These are phyloP conservation scores for Halichoerus grypus DNA, from an alignment of 2,113 vertebrate species.

Conservation along the genomic window DNA sequence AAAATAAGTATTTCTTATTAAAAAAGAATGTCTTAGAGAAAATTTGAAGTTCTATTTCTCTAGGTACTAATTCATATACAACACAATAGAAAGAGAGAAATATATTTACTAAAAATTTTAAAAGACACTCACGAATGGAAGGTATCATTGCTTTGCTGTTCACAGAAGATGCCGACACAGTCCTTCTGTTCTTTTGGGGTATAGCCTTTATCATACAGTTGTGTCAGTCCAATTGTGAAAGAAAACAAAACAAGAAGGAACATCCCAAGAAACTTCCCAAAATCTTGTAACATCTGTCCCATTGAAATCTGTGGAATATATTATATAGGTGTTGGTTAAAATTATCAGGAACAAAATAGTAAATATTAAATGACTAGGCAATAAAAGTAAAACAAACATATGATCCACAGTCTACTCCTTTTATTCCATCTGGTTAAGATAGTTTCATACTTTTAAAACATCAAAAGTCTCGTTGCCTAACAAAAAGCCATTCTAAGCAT, in stretches of 20 bases:
- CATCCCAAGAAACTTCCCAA: conserved; percentile 98
- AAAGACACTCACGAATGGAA: conserved; percentile 94
- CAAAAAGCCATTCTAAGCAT: background rate
- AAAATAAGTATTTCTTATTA: conserved; percentile 44
- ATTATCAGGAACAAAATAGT: conserved; percentile 50
- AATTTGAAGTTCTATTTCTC: background rate
- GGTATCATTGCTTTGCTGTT: conserved; percentile 96
- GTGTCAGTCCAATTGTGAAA: conserved; percentile 98
- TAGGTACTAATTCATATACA: background rate
- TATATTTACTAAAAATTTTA: background rate
- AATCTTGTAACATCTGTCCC: conserved; percentile 99
- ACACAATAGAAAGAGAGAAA: background rate
- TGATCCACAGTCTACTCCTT: background rate
- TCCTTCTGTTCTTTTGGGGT: conserved; percentile 89
- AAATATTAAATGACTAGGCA: background rate
- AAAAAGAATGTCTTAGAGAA: background rate
- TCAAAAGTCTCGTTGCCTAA: background rate
- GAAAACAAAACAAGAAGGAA: conserved; percentile 98
- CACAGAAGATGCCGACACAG: conserved; percentile 97
- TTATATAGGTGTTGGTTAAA: conserved; percentile 61
- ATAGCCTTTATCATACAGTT: conserved; percentile 95
- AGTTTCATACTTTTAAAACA: background rate
- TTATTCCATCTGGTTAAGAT: background rate
- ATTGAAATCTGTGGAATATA: conserved; percentile 96
- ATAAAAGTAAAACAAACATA: conserved; percentile 39